These are phyloP conservation scores for Bombus ignitus DNA, from an alignment of 1,140 invertebrate species.

Conservation along the genomic window DNA sequence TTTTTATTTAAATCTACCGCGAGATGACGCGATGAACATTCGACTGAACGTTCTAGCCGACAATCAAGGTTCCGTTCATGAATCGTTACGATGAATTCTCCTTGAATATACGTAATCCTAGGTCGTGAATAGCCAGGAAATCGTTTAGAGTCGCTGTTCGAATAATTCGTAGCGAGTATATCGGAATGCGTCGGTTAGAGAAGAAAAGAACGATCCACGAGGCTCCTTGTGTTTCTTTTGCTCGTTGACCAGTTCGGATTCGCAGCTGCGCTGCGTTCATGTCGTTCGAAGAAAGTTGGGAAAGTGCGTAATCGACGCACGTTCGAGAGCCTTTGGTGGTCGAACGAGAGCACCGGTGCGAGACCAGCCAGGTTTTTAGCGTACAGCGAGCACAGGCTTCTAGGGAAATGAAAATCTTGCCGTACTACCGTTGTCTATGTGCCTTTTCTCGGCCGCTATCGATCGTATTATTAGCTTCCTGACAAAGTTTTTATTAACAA, in stretches of 20 bases:
- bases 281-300: slow-evolving; percentile 54
- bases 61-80: not conserved
- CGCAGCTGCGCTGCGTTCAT: slow-evolving; percentile 2
- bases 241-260: not conserved
- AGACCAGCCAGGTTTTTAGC: not conserved
- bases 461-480: not conserved
- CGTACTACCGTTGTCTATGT: not conserved
- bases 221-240: not conserved
- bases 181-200: not conserved
- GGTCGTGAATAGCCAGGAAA: not conserved
- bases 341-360: slow-evolving; percentile 29
- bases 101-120: not conserved
- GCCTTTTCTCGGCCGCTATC: not conserved
- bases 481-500: not conserved
- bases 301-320: slow-evolving; percentile 55
- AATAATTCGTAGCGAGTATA: no score
- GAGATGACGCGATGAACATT: slow-evolving; percentile 11
- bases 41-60: not conserved
- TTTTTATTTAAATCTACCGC: not conserved
- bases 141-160: not conserved
- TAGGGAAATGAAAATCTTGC: slow-evolving; percentile 8
- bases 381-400: not conserved
- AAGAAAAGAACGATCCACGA: no score
- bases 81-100: not conserved
- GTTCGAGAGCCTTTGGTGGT: slow-evolving; percentile 41